phyloP scores from a whole-genome alignment of 2,797 vertebrate species.

The Sebastes umbrosus region DNA sequence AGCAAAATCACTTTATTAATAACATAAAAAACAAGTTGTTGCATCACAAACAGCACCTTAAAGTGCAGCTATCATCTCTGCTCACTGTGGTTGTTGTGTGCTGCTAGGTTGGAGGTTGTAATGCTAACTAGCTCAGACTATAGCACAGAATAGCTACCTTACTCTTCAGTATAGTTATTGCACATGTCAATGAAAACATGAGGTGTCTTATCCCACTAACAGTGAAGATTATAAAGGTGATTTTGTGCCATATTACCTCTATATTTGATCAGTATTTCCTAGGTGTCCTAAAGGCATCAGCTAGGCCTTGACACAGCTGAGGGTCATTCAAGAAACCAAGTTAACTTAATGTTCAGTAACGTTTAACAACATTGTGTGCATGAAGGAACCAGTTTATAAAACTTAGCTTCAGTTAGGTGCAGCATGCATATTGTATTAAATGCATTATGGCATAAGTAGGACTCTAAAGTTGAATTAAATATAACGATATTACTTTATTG shows the following conservation, averaged over 20 bases:
- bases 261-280: accelerated
- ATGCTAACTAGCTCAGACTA: conserved; percentile 6
- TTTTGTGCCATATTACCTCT: accelerated
- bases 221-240: accelerated
- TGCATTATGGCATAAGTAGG: accelerated
- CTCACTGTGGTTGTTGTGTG: not conserved
- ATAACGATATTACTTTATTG: too few species aligned
- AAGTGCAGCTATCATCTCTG: not conserved
- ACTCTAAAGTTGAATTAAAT: not conserved
- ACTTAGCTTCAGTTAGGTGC: not conserved
- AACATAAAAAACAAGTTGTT: accelerated
- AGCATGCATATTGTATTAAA: not conserved
- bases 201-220: accelerated
- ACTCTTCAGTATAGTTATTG: not conserved
- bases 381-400: not conserved
- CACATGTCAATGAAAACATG: not conserved
- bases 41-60: accelerated
- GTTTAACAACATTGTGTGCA: not conserved
- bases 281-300: not conserved
- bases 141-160: not conserved
- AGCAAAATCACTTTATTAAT: accelerated
- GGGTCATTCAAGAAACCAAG: not conserved
- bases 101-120: not conserved
- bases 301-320: not conserved
- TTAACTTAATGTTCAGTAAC: not conserved